Percentiles rank a stretch among this genome's conserved stretches.
Evolutionary conservation across 1,140 invertebrate genomes (phyloP).

Genomic region (Rhyacophila brunnea): DNA sequence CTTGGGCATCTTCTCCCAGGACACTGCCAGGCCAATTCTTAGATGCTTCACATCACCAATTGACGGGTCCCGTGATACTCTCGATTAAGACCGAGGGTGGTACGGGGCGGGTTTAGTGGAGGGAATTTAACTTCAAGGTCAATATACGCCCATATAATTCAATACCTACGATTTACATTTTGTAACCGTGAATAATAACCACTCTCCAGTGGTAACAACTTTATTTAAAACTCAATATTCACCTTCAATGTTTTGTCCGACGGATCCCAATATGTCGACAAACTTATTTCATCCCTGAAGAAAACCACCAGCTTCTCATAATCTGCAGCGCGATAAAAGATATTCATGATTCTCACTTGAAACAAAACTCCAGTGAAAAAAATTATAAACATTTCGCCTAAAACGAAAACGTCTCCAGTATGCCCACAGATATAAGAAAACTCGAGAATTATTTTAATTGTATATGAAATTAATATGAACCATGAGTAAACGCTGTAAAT

Average conservation of each 20-base stretch:
- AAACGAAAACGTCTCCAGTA: conserved; percentile 5
- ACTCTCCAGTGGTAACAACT: too few species aligned
- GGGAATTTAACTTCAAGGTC: too few species aligned
- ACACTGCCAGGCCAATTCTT: too few species aligned
- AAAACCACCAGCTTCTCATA: not conserved
- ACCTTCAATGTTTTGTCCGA: conserved; percentile 9
- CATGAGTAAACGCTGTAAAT: conserved; percentile 3
- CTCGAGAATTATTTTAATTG: conserved; percentile 8
- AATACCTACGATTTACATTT: too few species aligned
- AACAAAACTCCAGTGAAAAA: conserved; percentile 11
- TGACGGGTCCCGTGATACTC: too few species aligned
- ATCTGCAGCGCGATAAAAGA: not conserved
- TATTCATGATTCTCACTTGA: conserved; percentile 18
- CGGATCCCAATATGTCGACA: not conserved
- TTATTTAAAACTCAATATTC: too few species aligned
- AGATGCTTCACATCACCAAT: too few species aligned
- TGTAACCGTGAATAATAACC: too few species aligned
- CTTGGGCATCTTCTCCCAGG: too few species aligned
- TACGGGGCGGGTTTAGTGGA: too few species aligned
- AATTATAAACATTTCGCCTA: conserved; percentile 23
- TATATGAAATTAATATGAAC: not conserved
- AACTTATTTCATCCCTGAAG: conserved; percentile 14
- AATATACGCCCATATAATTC: too few species aligned
- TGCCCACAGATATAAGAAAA: conserved; percentile 14
- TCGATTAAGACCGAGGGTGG: too few species aligned